phyloP scores from a whole-genome alignment of 2,888 invertebrate genomes.

The Drosophila koepferae region DNA sequence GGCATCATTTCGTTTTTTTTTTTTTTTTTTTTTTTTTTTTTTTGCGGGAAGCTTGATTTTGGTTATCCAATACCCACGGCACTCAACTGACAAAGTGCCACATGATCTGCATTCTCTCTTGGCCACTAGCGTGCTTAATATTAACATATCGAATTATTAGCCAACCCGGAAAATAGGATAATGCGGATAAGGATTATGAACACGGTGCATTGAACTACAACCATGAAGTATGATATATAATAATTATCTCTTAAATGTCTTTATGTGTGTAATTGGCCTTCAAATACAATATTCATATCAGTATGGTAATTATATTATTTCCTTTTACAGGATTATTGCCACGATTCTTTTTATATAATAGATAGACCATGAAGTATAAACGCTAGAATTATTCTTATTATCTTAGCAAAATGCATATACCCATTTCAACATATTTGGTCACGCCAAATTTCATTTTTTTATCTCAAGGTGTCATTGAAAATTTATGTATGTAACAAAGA shows the following conservation, averaged over 20 bases:
- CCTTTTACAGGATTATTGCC: conserved; percentile 74
- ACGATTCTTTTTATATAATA: conserved; percentile 20
- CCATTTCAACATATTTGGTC: too few relatives aligned
- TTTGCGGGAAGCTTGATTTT: conserved; percentile 14
- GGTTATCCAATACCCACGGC: conserved; percentile 34
- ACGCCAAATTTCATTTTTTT: too few relatives aligned
- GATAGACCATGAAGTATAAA: not conserved
- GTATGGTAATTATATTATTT: conserved; percentile 73
- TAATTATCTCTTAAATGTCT: conserved; percentile 79
- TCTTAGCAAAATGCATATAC: not conserved
- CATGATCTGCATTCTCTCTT: conserved; percentile 53
- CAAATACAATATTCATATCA: conserved; percentile 61
- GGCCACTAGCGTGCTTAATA: conserved; percentile 64
- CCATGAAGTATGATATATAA: conserved; percentile 72
- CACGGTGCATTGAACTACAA: conserved; percentile 24
- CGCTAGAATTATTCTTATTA: not conserved
- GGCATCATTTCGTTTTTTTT: conserved; percentile 16
- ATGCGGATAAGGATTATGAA: conserved; percentile 70
- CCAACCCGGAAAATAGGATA: conserved; percentile 83
- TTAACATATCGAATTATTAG: conserved; percentile 83
- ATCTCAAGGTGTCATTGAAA: too few relatives aligned
- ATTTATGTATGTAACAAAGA: too few relatives aligned
- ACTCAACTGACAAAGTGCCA: conserved; percentile 50
- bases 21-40: conserved; percentile 1
- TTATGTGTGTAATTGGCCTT: conserved; percentile 81